Conservation (phyloP, 2,888 invertebrate genomes). For the Scelioninae gen. 1 region DNA sequence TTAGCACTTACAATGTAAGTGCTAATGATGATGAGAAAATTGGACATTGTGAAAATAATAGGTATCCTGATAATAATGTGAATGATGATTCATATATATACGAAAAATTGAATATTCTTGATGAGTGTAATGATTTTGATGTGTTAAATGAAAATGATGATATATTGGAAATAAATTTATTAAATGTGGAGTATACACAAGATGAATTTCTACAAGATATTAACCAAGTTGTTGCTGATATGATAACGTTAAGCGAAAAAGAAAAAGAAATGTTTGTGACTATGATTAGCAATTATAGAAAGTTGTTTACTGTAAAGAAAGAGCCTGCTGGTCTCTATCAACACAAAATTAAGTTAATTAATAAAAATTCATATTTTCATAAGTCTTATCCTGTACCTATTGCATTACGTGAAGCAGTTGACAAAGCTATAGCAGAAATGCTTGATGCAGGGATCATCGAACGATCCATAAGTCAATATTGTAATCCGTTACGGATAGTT, state of each 20-base stretch:
- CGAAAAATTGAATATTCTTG: not conserved
- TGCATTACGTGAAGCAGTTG: constrained; percentile 71
- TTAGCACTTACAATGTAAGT: not conserved
- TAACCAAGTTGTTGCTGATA: not conserved
- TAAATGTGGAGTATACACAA: constrained; percentile 7
- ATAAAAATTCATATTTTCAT: constrained; percentile 8
- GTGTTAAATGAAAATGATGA: not conserved
- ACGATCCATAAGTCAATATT: constrained; percentile 73
- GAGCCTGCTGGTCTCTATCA: constrained; percentile 59
- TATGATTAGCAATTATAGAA: constrained; percentile 20
- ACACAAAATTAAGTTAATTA: constrained; percentile 8
- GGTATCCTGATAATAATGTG: not conserved
- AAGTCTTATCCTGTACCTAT: constrained; percentile 76
- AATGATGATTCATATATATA: too few species aligned
- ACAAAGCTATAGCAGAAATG: constrained; percentile 73
- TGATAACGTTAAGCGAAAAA: not conserved
- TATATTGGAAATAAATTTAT: not conserved
- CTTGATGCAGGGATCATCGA: constrained; percentile 74
- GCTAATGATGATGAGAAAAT: not conserved
- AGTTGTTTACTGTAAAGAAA: constrained; percentile 69
- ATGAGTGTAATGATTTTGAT: not conserved
- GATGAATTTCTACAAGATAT: constrained; percentile 4
- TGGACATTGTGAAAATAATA: not conserved
- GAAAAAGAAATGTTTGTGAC: not conserved
- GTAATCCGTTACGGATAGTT: constrained; percentile 76